These are phyloP conservation scores for Charina bottae DNA, from an alignment of 2,113 vertebrate genomes.

Conservation along the genomic window DNA sequence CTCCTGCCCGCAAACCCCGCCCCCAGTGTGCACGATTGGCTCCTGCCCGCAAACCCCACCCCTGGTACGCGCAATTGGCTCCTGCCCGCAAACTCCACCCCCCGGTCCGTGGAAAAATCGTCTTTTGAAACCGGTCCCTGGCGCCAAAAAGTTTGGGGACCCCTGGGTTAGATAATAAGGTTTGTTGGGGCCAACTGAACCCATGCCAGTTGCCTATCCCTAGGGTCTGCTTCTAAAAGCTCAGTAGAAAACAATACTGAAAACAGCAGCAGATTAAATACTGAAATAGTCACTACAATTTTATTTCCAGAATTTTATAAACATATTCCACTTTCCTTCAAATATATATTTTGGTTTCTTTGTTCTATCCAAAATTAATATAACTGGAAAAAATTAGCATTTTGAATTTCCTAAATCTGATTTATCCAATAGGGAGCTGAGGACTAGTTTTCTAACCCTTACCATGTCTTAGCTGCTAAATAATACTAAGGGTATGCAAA, in stretches of 20 bases:
- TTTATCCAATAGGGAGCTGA: background rate
- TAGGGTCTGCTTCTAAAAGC: background rate
- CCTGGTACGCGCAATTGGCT: too few relatives aligned
- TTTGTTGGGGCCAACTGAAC: background rate
- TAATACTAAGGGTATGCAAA: background rate
- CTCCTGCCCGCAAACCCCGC: too few relatives aligned
- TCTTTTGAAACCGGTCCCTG: too few relatives aligned
- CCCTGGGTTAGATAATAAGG: background rate
- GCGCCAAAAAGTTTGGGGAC: too few relatives aligned
- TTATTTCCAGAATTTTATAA: background rate
- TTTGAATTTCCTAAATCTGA: background rate
- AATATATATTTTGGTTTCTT: background rate
- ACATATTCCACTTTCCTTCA: background rate
- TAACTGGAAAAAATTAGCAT: background rate
- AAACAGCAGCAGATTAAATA: background rate
- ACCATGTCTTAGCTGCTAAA: background rate
- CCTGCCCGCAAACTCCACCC: too few relatives aligned
- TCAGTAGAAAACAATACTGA: background rate
- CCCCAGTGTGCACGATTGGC: too few relatives aligned
- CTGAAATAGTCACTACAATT: background rate
- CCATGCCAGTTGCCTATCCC: background rate
- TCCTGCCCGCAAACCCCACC: too few relatives aligned
- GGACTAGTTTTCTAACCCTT: background rate
- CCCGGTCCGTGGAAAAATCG: too few relatives aligned
- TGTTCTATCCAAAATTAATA: background rate